A percentile compares a stretch with the other conserved stretches of the same genome.
These are phyloP conservation scores for Gryllus longicercus DNA, from an alignment of 2,888 invertebrate species.

Conservation along the genomic window DNA sequence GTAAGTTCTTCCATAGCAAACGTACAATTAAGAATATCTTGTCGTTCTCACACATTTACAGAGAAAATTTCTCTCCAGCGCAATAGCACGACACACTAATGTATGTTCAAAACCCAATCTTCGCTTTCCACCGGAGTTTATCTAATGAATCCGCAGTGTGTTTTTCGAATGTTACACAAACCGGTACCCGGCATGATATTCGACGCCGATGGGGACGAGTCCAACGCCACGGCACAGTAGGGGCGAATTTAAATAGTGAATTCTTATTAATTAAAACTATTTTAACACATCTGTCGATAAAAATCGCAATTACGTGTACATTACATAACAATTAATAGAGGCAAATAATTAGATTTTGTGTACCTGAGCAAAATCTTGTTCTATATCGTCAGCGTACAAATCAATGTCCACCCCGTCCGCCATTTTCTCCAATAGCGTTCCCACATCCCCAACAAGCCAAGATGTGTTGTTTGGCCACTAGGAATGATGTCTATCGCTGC, in stretches of 20 bases:
- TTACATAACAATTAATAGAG: too few species aligned
- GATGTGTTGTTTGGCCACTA: too few species aligned
- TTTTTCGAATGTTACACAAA: slow-evolving; percentile 17
- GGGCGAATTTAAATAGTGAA: neutral
- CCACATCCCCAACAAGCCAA: neutral
- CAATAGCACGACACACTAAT: too few species aligned
- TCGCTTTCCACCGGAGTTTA: neutral
- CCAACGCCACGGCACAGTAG: slow-evolving; percentile 5
- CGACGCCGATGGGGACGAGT: slow-evolving; percentile 1
- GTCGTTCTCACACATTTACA: too few species aligned
- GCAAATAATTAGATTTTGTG: too few species aligned
- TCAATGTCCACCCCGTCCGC: slow-evolving; percentile 95
- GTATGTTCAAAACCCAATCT: neutral
- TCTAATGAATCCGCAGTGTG: neutral
- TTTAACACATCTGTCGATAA: too few species aligned
- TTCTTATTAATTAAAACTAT: neutral
- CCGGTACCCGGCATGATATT: slow-evolving; percentile 17
- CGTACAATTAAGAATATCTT: too few species aligned
- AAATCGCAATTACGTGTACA: too few species aligned
- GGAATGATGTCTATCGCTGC: too few species aligned
- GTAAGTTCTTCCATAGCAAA: too few species aligned
- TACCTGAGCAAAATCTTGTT: slow-evolving; percentile 86
- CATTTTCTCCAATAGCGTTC: slow-evolving; percentile 56
- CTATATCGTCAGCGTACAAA: slow-evolving; percentile 94
- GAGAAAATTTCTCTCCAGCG: too few species aligned